A percentile compares a stretch with the other conserved stretches of the same genome.
Conservation (phyloP, 2,797 vertebrate genomes). For the Cynopterus sphinx region DNA sequence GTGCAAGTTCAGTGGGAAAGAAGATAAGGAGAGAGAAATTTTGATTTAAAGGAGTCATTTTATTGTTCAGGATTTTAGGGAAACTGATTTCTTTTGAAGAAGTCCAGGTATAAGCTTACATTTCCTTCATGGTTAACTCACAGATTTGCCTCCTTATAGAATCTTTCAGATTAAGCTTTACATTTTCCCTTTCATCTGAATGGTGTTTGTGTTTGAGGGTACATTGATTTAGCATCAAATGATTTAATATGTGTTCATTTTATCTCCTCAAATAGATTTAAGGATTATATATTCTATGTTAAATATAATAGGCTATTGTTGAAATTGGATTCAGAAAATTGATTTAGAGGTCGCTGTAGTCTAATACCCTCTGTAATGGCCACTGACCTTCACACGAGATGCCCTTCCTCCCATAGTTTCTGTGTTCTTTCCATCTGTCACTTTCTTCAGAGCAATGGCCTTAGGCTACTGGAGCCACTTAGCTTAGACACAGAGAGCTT, state of each 20-base stretch:
- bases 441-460: not conserved
- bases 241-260: constrained; percentile 5
- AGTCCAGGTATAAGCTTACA: not conserved
- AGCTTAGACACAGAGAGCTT: not conserved
- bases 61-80: not conserved
- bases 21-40: not conserved
- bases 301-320: not conserved
- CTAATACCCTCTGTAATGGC: not conserved
- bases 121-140: not conserved
- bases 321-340: constrained; percentile 1
- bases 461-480: not conserved
- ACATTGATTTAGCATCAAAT: not conserved
- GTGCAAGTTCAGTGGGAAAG: not conserved
- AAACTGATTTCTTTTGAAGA: not conserved
- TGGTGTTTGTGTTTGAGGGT: not conserved
- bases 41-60: not conserved
- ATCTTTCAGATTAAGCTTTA: not conserved
- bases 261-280: not conserved
- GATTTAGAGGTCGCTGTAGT: not conserved
- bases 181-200: not conserved
- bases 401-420: not conserved
- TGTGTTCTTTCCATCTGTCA: not conserved
- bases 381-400: not conserved
- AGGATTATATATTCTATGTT: not conserved
- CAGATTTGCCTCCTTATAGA: not conserved